Base-by-base conservation (phyloP, 2,797 vertebrate species). In the Cirrhinus molitorella region DNA sequence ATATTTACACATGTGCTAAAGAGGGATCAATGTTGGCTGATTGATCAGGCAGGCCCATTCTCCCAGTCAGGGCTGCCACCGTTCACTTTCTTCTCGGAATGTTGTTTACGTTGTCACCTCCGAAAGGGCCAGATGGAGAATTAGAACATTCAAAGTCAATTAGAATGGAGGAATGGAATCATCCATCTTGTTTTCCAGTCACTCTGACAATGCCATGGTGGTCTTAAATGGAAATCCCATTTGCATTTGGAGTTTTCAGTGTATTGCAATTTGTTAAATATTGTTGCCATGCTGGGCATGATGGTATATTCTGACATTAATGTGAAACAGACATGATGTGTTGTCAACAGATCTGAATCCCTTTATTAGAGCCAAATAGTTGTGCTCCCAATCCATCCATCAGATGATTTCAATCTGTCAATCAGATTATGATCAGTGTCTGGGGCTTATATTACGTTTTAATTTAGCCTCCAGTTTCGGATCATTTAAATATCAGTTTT, bases 101-200 rank as follows among this genome's bases (percentile, higher is more conserved):
- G 89, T 89, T 91, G 89, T 91, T 91, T 90, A 88, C 87, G 85
- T 87, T 89, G 89, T 91, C 87, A 89, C 79, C 84, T 80, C 79
- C 81, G 83, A 90, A 91, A 90, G 85, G 90, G 87, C 80, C 87
- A 89, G 90, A 90, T 91, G 88, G 91, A 88, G 85, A 90, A 90
- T 91, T 90, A 90, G 85, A 90, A 88, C 87, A 89, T 89, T 90
- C 82, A 87, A 89, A 88, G 89, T 82, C 86, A 91, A 88, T 91
- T 87, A 89, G 86, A 90, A 89, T 80, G 74, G 85, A 87, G 82
- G 77, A 85, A 86, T 83, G 82, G 82, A 53, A 80, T 88, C 88
- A 91, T 90, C 90, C 87, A 90, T 90, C 90, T 91, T 90, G 88
- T 89, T 90, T 88, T 88, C 71, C 57, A 84, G 89, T 85, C 87